Conservation (phyloP, 1,140 invertebrate genomes). For the Drosophila hydei region DNA sequence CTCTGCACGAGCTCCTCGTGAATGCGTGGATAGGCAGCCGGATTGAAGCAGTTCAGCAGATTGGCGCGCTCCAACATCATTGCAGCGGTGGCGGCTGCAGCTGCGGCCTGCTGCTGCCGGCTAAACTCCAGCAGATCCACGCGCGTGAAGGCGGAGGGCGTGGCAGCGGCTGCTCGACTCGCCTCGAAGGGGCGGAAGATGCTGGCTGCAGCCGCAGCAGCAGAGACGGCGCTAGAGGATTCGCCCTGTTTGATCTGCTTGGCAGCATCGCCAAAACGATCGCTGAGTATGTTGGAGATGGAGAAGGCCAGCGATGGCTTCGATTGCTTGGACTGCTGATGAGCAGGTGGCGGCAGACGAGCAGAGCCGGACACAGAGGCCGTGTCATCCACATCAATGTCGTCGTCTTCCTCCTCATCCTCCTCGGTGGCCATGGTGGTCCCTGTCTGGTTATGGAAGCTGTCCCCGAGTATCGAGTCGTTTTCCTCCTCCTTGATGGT, state of each 20-base stretch:
- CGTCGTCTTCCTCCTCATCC: slow-evolving; percentile 66
- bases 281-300: slow-evolving; percentile 83
- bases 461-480: slow-evolving; percentile 79
- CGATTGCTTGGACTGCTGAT: slow-evolving; percentile 68
- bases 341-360: slow-evolving; percentile 69
- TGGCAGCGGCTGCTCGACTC: slow-evolving; percentile 60
- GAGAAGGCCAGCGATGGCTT: slow-evolving; percentile 80
- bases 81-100: slow-evolving; percentile 75
- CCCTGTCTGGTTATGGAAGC: slow-evolving; percentile 73
- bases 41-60: slow-evolving; percentile 82
- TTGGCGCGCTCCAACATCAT: slow-evolving; percentile 83
- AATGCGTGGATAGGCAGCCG: slow-evolving; percentile 81
- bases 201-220: slow-evolving; percentile 44
- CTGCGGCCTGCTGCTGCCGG: slow-evolving; percentile 75
- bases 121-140: slow-evolving; percentile 80
- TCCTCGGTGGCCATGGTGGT: slow-evolving; percentile 61
- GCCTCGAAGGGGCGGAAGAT: slow-evolving; percentile 80
- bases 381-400: slow-evolving; percentile 76
- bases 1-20: slow-evolving; percentile 82
- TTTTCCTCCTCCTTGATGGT: slow-evolving; percentile 83
- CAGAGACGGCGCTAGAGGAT: slow-evolving; percentile 10
- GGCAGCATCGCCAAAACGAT: slow-evolving; percentile 75
- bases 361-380: slow-evolving; percentile 25
- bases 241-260: slow-evolving; percentile 45
- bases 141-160: slow-evolving; percentile 79